Evolutionary conservation across 1,140 invertebrate species (phyloP), one percentile per base, ranked within the genome.

Genomic region (Formica exsecta): DNA sequence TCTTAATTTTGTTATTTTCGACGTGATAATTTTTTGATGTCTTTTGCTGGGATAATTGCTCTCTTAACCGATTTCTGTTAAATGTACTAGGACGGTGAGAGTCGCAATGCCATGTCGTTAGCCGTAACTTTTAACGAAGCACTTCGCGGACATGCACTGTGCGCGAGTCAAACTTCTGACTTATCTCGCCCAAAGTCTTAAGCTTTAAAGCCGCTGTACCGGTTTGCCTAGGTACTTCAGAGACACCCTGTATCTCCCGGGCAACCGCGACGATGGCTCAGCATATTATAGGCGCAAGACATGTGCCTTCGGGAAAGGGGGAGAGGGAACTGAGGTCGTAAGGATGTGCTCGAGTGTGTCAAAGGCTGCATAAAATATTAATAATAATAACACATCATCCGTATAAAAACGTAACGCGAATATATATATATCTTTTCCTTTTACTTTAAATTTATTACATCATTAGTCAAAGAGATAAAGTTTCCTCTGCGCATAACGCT

Each of bases 181-280:
- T 83, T 83, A 83, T 83, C 79, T 83, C 57, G 38, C 79, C 51
- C 25, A 73, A 83, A 83, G 79, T 73, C 79, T 83, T 83, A 83
- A 83, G 79, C 68, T 29, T 83, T 73, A 83, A 83, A 83, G 79
- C 68, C 22, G 79, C 54, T 48, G 38, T 83, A 74, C 68, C 79
- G 57, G 54, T 83, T 59, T 73, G 79, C 79, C n/a, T n/a, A 25
- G 54, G 41, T 83, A 83, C 54, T 83, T 83, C 79, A 83, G 73
- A 83, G 79, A 73, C 79, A 83, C 79, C 57, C 66, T 83, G 54
- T 83, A 74, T 83, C 79, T 73, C 68, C 66, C 66, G 79, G 54
- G 73, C 79, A 83, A 83, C 54, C 68, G 4, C 16, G 79, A 25
- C 54, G 57, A 54, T 61, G 79, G 79, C 68, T 83, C 79, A 61